Conservation (phyloP, 2,797 vertebrate species). For the Rallus crepitans region DNA sequence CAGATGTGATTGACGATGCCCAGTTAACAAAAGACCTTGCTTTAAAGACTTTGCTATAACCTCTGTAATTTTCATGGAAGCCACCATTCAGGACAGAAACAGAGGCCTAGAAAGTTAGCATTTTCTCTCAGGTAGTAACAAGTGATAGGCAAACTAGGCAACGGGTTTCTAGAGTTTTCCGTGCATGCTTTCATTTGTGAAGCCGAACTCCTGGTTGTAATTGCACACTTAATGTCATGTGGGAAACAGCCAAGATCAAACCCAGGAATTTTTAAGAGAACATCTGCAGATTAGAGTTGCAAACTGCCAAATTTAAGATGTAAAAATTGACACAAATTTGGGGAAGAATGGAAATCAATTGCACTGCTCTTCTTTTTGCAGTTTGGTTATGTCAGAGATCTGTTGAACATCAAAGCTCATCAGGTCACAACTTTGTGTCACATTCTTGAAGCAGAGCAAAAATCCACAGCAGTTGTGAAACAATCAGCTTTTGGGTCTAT, state of each 20-base stretch:
- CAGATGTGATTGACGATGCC: neutral
- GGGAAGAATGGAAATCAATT: neutral
- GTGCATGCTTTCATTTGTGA: neutral
- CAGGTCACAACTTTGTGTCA: neutral
- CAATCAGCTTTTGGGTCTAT: neutral
- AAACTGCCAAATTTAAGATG: slow-evolving; percentile 16
- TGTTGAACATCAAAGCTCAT: neutral
- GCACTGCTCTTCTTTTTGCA: neutral
- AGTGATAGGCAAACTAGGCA: neutral
- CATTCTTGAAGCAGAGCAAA: neutral
- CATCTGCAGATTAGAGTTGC: slow-evolving; percentile 36
- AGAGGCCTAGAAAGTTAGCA: neutral
- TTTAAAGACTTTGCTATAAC: neutral
- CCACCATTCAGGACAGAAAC: neutral
- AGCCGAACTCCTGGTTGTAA: neutral
- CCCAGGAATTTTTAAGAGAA: slow-evolving; percentile 51
- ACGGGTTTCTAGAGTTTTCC: neutral
- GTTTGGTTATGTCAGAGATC: neutral
- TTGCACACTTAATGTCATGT: neutral
- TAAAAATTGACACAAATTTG: neutral
- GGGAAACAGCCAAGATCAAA: slow-evolving; percentile 45
- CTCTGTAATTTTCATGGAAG: neutral
- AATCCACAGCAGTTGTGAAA: neutral
- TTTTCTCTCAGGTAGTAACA: neutral
- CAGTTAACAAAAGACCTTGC: neutral